Base-by-base conservation (phyloP, 1,140 invertebrate genomes). In the Penaeus vannamei region DNA sequence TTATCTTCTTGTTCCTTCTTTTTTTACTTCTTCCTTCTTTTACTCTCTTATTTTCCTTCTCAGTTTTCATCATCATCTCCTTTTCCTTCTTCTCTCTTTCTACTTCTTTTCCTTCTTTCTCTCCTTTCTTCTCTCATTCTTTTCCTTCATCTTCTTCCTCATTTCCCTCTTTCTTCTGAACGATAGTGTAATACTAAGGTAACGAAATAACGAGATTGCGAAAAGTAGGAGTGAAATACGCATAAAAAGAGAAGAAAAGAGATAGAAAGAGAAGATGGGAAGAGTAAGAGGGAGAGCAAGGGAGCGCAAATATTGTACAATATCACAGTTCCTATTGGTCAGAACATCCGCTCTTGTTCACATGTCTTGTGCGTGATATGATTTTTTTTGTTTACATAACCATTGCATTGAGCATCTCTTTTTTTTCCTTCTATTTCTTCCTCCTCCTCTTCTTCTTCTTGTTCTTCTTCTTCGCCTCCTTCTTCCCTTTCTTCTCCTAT, bases 51-150 rank as follows among this genome's bases (percentile, higher is more conserved):
- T 62, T 64, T 32, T n/a, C 23, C 64, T 76, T 26, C 64, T 36
- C 46, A n/a, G 61, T 42, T 32, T 60, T 62, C 72, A 80, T 53
- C 77, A 46, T 76, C 72, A 32, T 23, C 23, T 69, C 36, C 76
- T 62, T 53, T 32, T 32, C 23, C 76, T 42, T 36, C 69, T 5
- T 79, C 61, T 53, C 26, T 26, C 53, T 72, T 79, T 66, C 23
- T n/a, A n/a, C 66, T 32, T 69, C 60, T 36, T 17, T 17, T 60
- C 19, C 61, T 5, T 32, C 61, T 23, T n/a, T 64, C 17, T n/a
- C 42, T 62, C 66, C 83, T 85, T 62, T 85, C 60, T 85, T 61
- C 80, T 82, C 80, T 82, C 64, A 3, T 26, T 66, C 64, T 66
- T 26, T 66, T 26, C 26, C 64, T 66, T 26, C 26, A 12, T 46